phyloP scores from a whole-genome alignment of 2,113 vertebrate species.

The Ageneiosus marmoratus region DNA sequence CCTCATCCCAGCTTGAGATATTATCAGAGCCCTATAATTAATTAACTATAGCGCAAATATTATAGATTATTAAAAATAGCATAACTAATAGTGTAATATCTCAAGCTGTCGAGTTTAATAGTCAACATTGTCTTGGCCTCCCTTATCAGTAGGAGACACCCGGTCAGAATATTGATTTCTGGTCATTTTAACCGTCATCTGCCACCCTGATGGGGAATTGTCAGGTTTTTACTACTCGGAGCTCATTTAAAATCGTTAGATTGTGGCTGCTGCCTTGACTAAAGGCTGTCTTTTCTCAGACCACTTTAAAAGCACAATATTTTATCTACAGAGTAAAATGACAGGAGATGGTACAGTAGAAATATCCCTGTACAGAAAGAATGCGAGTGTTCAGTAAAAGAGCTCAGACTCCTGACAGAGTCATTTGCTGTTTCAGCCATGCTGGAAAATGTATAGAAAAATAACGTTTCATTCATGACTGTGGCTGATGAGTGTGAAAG shows the following conservation, averaged over 20 bases:
- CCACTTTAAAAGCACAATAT: conserved; percentile 72
- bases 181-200: conserved; percentile 97
- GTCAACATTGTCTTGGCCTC: conserved; percentile 98
- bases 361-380: conserved; percentile 31
- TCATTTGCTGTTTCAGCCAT: conserved; percentile 11
- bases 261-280: conserved; percentile 50
- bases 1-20: conserved; percentile 93
- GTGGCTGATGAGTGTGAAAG: background rate
- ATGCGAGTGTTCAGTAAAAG: conserved; percentile 17
- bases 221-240: conserved; percentile 84
- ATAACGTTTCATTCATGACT: background rate
- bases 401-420: conserved; percentile 41
- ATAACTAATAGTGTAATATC: conserved; percentile 99
- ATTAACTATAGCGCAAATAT: conserved; percentile 99
- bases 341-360: conserved; percentile 41
- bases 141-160: conserved; percentile 98
- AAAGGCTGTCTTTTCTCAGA: conserved; percentile 47
- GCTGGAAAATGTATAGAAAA: background rate
- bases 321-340: conserved; percentile 66
- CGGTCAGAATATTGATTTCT: conserved; percentile 99
- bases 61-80: conserved; percentile 99
- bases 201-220: conserved; percentile 84
- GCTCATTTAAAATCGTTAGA: conserved; percentile 98
- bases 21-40: conserved; percentile 98
- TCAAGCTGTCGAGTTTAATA: conserved; percentile 99